Evolutionary conservation across 2,888 invertebrate species (phyloP).

Genomic region (Melanophora roralis): DNA sequence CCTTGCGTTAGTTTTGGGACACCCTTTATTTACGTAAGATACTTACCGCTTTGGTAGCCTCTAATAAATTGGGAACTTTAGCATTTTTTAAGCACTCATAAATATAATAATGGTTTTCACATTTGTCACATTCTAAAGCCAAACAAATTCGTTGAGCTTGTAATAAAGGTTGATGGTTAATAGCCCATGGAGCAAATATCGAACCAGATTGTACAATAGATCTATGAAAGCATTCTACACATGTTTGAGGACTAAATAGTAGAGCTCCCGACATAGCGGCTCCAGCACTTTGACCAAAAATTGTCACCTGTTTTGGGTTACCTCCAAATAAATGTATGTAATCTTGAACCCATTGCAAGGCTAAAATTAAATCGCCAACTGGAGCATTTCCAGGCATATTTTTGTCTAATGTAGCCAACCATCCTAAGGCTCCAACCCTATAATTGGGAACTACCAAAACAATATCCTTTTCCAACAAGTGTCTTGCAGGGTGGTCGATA

Average conservation of each 20-base stretch:
- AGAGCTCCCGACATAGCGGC: slow-evolving; percentile 77
- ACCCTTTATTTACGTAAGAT: no score
- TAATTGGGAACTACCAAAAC: slow-evolving; percentile 78
- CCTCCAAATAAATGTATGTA: slow-evolving; percentile 79
- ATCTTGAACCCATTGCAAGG: slow-evolving; percentile 78
- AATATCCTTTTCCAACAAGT: slow-evolving; percentile 77
- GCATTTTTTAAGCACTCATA: slow-evolving; percentile 70
- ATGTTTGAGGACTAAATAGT: slow-evolving; percentile 76
- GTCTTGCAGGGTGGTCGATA: slow-evolving; percentile 74
- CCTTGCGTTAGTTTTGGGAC: no score
- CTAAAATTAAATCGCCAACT: slow-evolving; percentile 78
- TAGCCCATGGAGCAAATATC: slow-evolving; percentile 78
- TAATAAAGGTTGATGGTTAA: slow-evolving; percentile 73
- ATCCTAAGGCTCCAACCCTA: slow-evolving; percentile 78
- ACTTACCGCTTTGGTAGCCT: slow-evolving; percentile 61
- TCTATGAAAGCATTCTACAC: slow-evolving; percentile 75
- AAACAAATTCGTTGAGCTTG: slow-evolving; percentile 72
- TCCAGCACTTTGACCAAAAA: slow-evolving; percentile 80
- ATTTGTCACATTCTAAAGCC: slow-evolving; percentile 67
- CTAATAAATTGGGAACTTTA: slow-evolving; percentile 67
- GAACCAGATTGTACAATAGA: slow-evolving; percentile 79
- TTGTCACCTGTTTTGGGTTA: slow-evolving; percentile 77
- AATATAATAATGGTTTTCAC: slow-evolving; percentile 63
- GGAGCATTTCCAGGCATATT: slow-evolving; percentile 80
- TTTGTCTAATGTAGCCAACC: slow-evolving; percentile 77